Evolutionary conservation across 2,888 invertebrate species (phyloP).

Genomic region (Napeogenes inachia): DNA sequence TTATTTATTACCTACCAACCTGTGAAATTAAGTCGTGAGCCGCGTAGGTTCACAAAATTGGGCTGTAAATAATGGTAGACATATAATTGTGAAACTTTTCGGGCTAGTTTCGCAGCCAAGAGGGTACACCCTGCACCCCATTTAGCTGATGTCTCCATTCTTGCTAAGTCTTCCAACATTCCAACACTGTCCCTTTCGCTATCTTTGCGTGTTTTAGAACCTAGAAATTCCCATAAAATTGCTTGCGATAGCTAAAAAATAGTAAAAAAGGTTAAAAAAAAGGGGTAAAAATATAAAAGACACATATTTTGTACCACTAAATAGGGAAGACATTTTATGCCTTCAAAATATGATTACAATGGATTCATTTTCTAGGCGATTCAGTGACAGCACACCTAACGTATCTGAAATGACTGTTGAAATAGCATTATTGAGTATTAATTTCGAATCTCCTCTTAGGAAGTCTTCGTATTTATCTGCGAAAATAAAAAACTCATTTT

Average conservation of each 20-base stretch:
- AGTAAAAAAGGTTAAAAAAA: neutral
- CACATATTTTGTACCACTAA: neutral
- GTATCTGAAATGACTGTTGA: constrained; percentile 78
- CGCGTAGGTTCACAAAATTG: constrained; percentile 62
- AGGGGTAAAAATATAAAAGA: neutral
- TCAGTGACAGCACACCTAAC: constrained; percentile 58
- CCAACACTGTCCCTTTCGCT: constrained; percentile 50
- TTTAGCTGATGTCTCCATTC: constrained; percentile 78
- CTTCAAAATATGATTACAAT: constrained; percentile 39
- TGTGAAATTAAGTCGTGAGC: constrained; percentile 67
- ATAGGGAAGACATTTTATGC: constrained; percentile 1
- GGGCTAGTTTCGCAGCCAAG: constrained; percentile 72
- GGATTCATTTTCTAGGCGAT: constrained; percentile 42
- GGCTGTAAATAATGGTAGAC: constrained; percentile 76
- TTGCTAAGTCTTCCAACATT: constrained; percentile 66
- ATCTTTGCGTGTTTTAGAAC: constrained; percentile 39
- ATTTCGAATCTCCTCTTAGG: constrained; percentile 71
- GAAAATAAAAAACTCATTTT: constrained; percentile 34
- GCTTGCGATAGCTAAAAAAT: constrained; percentile 58
- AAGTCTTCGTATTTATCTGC: constrained; percentile 78
- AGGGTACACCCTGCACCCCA: constrained; percentile 76
- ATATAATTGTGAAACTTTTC: constrained; percentile 68
- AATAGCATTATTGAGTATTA: constrained; percentile 77
- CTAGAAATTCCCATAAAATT: constrained; percentile 78
- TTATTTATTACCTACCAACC: constrained; percentile 48